These are phyloP conservation scores for Tokudaia tokunoshimensis DNA, from an alignment of 2,797 vertebrate genomes.

Conservation along the genomic window DNA sequence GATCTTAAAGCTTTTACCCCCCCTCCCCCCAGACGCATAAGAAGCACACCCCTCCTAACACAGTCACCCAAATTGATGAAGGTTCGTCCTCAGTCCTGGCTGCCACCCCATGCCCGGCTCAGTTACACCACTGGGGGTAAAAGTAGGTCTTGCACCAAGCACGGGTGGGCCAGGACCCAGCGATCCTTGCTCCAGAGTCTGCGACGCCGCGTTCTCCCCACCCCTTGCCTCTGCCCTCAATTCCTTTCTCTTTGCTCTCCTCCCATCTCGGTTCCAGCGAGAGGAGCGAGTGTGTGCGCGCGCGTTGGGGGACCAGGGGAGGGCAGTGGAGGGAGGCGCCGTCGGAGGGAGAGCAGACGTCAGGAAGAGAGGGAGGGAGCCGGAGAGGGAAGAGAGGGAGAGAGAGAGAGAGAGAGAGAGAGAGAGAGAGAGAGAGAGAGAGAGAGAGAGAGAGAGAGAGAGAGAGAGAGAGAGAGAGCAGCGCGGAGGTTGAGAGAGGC, in stretches of 20 bases:
- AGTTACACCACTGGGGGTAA: neutral
- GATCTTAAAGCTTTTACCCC: slow-evolving; percentile 6
- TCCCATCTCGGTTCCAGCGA: slow-evolving; percentile 52
- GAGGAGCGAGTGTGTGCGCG: slow-evolving; percentile 66
- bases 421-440: slow-evolving; percentile 56
- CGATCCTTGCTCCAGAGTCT: neutral
- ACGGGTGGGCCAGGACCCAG: neutral
- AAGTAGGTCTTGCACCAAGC: neutral
- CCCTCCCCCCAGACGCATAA: neutral
- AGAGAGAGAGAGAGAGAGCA: neutral
- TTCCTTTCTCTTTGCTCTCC: neutral
- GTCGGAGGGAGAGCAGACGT: slow-evolving; percentile 79
- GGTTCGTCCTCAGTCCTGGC: neutral
- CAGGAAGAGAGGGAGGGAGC: slow-evolving; percentile 71
- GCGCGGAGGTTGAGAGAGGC: slow-evolving; percentile 49
- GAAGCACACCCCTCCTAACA: neutral
- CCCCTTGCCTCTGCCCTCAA: slow-evolving; percentile 30
- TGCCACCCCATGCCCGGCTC: neutral
- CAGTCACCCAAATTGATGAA: neutral
- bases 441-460: slow-evolving; percentile 17
- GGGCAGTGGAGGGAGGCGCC: slow-evolving; percentile 76
- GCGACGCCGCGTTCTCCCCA: neutral
- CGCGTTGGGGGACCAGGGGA: slow-evolving; percentile 52
- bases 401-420: neutral
- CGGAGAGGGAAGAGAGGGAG: slow-evolving; percentile 11